A percentile compares a stretch with the other conserved stretches of the same genome.
Conservation (phyloP, 1,140 invertebrate species). For the Diuraphis noxia region DNA sequence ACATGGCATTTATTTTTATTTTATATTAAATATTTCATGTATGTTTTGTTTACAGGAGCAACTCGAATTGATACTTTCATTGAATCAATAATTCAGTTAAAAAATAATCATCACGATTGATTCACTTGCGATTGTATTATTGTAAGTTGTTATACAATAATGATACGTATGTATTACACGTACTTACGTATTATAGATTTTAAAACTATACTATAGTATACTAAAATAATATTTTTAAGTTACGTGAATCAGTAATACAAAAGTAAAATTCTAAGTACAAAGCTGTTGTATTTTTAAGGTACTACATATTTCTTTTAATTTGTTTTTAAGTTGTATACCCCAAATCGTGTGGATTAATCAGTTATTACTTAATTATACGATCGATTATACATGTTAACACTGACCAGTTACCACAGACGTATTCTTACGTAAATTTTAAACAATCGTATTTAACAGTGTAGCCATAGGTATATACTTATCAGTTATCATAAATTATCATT, state of each 20-base stretch:
- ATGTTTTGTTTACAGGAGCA: neutral
- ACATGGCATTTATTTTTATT: neutral
- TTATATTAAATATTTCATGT: neutral
- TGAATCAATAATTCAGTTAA: neutral
- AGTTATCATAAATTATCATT: too few relatives aligned
- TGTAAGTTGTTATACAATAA: neutral
- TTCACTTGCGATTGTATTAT: neutral
- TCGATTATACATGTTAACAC: neutral
- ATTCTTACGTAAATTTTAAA: neutral
- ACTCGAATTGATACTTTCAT: neutral
- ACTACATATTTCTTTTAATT: too few relatives aligned
- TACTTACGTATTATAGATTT: neutral
- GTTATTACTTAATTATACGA: too few relatives aligned
- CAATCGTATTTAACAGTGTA: neutral
- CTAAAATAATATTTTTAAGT: neutral
- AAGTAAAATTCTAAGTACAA: too few relatives aligned
- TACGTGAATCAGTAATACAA: neutral
- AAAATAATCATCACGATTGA: neutral
- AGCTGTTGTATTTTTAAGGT: neutral
- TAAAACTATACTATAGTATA: neutral
- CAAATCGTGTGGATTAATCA: neutral
- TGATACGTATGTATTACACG: neutral
- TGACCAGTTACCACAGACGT: neutral
- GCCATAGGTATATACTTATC: neutral
- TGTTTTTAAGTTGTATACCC: too few relatives aligned